These are phyloP conservation scores for Xenopus laevis DNA, from an alignment of 2,113 vertebrate genomes.

Conservation along the genomic window DNA sequence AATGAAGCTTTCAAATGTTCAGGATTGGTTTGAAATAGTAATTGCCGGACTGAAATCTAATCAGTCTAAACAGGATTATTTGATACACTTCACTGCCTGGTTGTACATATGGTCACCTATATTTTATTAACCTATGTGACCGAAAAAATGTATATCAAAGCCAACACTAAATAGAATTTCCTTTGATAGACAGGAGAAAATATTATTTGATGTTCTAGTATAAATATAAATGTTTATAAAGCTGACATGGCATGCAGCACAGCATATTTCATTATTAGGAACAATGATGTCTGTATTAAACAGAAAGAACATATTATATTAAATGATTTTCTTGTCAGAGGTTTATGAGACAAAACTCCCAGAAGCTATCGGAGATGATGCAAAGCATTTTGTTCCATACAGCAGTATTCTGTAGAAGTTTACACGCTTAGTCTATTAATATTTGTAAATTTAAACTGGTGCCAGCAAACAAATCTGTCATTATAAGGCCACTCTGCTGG, in stretches of 20 bases:
- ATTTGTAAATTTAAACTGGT: no score
- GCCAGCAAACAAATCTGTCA: no score
- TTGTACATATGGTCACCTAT: conserved; percentile 9
- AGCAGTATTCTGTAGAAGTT: no score
- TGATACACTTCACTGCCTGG: conserved; percentile 11
- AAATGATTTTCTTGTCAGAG: no score
- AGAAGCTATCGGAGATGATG: no score
- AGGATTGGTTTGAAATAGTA: conserved; percentile 34
- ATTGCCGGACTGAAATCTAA: conserved; percentile 28
- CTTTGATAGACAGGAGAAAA: neutral
- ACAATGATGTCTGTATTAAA: neutral
- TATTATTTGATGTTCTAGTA: conserved; percentile 1
- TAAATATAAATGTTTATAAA: no score
- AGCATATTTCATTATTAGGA: neutral
- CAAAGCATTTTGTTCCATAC: no score
- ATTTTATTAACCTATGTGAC: conserved; percentile 9
- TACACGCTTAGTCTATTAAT: no score
- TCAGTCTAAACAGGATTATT: conserved; percentile 14
- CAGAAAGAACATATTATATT: no score
- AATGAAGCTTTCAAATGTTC: conserved; percentile 36
- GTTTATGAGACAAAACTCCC: no score
- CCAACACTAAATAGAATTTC: neutral
- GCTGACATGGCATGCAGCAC: no score
- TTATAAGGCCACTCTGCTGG: no score
- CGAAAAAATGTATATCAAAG: neutral